These are phyloP conservation scores for Coregonus suidteri DNA, from an alignment of 2,797 vertebrate species.

Conservation along the genomic window DNA sequence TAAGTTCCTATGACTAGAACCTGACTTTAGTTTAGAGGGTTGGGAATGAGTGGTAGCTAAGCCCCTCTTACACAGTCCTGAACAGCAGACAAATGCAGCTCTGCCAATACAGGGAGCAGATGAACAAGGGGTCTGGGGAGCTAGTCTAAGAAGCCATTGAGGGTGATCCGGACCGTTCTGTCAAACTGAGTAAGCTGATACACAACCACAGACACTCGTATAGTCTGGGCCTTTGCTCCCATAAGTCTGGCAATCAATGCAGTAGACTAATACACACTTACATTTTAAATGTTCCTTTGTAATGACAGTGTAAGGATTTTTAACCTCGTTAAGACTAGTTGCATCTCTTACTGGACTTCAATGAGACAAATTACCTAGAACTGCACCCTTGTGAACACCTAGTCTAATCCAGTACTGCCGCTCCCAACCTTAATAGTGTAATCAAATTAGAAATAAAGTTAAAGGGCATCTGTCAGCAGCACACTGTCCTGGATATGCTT, in stretches of 20 bases:
- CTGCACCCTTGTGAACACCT: constrained; percentile 54
- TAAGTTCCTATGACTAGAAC: no score
- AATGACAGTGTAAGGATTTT: constrained; percentile 7
- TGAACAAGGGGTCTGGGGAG: background rate
- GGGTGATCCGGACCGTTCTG: background rate
- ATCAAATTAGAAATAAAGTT: constrained; percentile 69
- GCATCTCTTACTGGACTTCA: constrained; percentile 58
- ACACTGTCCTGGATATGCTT: background rate
- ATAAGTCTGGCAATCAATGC: background rate
- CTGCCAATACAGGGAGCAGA: background rate
- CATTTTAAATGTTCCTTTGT: background rate
- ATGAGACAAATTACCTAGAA: constrained; percentile 71
- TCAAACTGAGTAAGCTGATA: background rate
- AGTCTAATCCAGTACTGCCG: constrained; percentile 65
- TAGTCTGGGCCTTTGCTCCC: background rate
- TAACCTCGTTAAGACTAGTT: constrained; percentile 14
- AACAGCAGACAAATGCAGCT: no score
- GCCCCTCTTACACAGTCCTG: no score
- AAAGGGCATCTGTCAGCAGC: constrained; percentile 51
- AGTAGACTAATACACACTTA: background rate
- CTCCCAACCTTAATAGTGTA: constrained; percentile 65
- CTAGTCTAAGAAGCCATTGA: background rate
- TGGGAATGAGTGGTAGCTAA: no score
- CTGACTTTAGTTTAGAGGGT: no score
- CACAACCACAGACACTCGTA: background rate